Percentiles rank a stretch among this genome's conserved stretches.
Conservation (phyloP, 2,113 vertebrate genomes). For the Carassius gibelio region DNA sequence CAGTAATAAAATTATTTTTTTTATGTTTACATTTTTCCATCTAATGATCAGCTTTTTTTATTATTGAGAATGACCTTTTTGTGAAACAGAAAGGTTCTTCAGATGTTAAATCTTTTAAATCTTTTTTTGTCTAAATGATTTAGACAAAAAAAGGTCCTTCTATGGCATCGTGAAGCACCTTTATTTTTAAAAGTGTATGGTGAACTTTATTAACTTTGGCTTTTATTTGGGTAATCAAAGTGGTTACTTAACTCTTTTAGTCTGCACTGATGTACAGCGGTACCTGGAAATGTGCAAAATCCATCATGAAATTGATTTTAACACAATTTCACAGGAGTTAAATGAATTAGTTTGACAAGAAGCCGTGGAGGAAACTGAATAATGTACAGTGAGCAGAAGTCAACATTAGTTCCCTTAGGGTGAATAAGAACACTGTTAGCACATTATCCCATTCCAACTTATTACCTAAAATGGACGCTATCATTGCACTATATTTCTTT, state of each 20-base stretch:
- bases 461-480: slow-evolving; percentile 15
- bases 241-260: slow-evolving; percentile 2
- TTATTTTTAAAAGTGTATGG: neutral
- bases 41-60: too few species aligned
- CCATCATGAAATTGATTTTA: slow-evolving; percentile 37
- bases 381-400: slow-evolving; percentile 39
- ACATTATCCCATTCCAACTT: neutral
- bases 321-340: slow-evolving; percentile 22
- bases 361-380: neutral
- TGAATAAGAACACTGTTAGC: slow-evolving; percentile 20
- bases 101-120: too few species aligned
- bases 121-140: too few species aligned
- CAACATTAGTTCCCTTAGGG: slow-evolving; percentile 25
- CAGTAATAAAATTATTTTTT: too few species aligned
- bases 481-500: slow-evolving; percentile 17
- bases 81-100: too few species aligned
- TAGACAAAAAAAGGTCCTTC: too few species aligned
- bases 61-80: too few species aligned
- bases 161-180: too few species aligned
- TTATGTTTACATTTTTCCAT: too few species aligned
- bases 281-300: slow-evolving; percentile 26
- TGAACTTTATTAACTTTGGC: neutral
- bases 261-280: neutral
- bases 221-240: slow-evolving; percentile 15
- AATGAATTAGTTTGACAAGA: slow-evolving; percentile 36